These are phyloP conservation scores for Drosophila albomicans DNA, from an alignment of 1,140 invertebrate genomes.

Conservation along the genomic window DNA sequence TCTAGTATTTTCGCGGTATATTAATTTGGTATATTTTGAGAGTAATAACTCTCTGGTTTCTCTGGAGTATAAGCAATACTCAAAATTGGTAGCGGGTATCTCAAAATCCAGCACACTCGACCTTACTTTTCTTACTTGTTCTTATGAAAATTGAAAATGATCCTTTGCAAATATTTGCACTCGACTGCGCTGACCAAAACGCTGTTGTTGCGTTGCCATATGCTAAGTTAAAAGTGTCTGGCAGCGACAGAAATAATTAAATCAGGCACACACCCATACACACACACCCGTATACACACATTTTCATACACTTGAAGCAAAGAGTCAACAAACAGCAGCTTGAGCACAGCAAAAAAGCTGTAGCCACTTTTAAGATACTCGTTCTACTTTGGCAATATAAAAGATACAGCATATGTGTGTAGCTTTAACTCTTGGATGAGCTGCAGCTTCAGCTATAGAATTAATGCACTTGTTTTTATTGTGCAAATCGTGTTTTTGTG, in stretches of 20 bases:
- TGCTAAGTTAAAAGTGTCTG: constrained; percentile 53
- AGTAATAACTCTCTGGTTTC: no score
- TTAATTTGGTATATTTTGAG: no score
- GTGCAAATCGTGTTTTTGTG: not conserved
- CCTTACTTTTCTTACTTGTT: not conserved
- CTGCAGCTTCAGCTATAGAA: constrained; percentile 2
- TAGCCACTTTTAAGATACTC: constrained; percentile 5
- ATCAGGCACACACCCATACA: constrained; percentile 54
- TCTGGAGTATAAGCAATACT: no score
- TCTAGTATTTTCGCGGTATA: no score
- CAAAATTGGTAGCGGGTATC: no score
- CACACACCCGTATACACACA: constrained; percentile 44
- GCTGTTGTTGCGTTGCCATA: constrained; percentile 47
- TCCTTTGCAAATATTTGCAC: constrained; percentile 68
- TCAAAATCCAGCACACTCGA: no score
- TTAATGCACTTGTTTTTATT: not conserved
- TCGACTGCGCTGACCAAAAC: constrained; percentile 38
- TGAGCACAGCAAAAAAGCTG: not conserved
- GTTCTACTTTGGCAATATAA: not conserved
- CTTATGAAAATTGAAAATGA: constrained; percentile 67
- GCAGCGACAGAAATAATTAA: constrained; percentile 65
- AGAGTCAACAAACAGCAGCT: constrained; percentile 25
- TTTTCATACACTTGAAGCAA: constrained; percentile 1
- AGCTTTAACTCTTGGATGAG: not conserved
- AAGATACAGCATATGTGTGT: not conserved